Evolutionary conservation across 2,888 invertebrate genomes (phyloP), one percentile per base, ranked within the genome.

Genomic region (Phlogophora meticulosa): DNA sequence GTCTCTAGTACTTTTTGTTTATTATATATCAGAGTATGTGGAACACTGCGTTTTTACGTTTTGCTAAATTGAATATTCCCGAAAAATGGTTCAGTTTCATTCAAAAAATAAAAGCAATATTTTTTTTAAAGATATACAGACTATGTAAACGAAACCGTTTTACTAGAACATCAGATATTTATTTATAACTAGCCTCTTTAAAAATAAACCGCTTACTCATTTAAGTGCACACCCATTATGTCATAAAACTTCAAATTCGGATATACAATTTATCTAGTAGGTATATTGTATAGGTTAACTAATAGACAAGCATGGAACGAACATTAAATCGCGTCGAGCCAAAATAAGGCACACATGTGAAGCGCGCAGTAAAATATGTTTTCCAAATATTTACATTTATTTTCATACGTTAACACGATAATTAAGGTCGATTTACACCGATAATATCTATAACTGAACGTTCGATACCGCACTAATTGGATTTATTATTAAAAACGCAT

Each of bases 401-500:
- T 78, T 79, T 76, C 59, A 70, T 67, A 57, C 28, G 57, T 53
- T 53, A 71, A 74, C 65, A 55, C 56, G 62, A 70, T 83, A 84
- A 88, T 88, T 87, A 85, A 84, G 85, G 88, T 82, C 83, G 83
- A 80, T 81, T 78, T 76, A 72, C 72, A 72, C 65, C 71, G 85
- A 87, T 88, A 85, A 74, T 77, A 72, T 72, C 83, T 84, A 85
- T 86, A 87, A 74, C 66, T 56, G 63, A 68, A 74, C 75, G 77
- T 65, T 82, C 81, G 84, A 87, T 86, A 87, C 66, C 71, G 60
- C 80, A 86, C 87, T 91, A 90, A 92, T 92, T 86, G 84, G 83
- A 82, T 74, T 72, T 69, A 78, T 78, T 80, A 91, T 93, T 91
- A 92, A 90, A 91, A 89, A 84, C 83, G 59, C 88, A 89, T 92